A percentile compares a stretch with the other conserved stretches of the same genome.
These are phyloP conservation scores for Odontophorus gujanensis DNA, from an alignment of 2,113 vertebrate genomes.

Conservation along the genomic window DNA sequence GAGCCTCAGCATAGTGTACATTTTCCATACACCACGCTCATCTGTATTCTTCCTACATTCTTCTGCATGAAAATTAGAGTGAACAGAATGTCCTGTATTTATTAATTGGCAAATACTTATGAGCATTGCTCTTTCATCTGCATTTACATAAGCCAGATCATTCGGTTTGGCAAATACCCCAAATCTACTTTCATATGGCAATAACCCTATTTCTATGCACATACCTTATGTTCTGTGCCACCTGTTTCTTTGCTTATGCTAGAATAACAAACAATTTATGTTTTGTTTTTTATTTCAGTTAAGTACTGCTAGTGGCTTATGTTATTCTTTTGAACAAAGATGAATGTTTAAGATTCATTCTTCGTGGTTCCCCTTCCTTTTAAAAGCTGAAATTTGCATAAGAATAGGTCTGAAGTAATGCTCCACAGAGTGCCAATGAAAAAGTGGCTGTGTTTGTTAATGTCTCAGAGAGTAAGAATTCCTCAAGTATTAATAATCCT, in stretches of 20 bases:
- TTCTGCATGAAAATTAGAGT: neutral
- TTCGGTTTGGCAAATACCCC: neutral
- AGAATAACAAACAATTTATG: neutral
- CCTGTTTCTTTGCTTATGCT: neutral
- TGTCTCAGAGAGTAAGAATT: slow-evolving; percentile 12
- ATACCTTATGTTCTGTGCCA: neutral
- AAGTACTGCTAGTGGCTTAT: neutral
- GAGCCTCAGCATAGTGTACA: neutral
- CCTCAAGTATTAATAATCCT: slow-evolving; percentile 17
- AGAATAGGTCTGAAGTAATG: neutral
- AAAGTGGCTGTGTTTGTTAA: neutral
- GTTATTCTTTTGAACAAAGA: neutral
- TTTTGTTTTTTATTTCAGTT: neutral
- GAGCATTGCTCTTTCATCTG: neutral
- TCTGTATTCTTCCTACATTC: neutral
- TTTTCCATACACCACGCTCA: neutral
- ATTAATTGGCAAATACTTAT: neutral
- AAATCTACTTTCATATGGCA: neutral
- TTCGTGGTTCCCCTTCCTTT: neutral
- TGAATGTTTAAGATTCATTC: neutral
- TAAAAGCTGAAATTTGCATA: neutral
- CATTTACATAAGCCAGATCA: neutral
- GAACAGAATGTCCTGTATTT: neutral
- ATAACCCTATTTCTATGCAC: neutral
- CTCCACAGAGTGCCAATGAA: neutral